Percentiles rank a stretch among this genome's conserved stretches.
Conservation (phyloP, 2,797 vertebrate genomes). For the Gallirallus australis region DNA sequence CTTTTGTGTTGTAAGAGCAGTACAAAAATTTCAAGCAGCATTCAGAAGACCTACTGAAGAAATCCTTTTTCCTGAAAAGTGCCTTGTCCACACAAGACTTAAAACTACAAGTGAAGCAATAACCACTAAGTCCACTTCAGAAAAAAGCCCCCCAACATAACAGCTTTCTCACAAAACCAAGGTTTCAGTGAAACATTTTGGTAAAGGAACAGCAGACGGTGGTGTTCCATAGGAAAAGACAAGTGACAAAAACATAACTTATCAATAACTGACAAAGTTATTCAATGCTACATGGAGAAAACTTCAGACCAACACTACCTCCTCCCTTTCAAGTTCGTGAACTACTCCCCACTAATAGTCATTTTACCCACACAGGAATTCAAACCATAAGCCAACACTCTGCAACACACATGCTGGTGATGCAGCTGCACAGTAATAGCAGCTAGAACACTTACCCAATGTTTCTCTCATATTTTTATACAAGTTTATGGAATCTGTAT, state of each 20-base stretch:
- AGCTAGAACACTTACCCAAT: constrained; percentile 82
- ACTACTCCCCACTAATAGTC: not conserved
- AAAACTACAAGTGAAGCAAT: not conserved
- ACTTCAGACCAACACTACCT: not conserved
- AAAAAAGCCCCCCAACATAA: not conserved
- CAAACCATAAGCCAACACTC: not conserved
- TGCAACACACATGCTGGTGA: not conserved
- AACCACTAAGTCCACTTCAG: not conserved
- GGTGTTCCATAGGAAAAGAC: not conserved
- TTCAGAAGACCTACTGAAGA: not conserved
- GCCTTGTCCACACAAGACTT: not conserved
- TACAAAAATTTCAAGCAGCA: accelerated
- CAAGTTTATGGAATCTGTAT: constrained; percentile 98
- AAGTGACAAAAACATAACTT: not conserved
- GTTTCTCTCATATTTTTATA: constrained; percentile 99
- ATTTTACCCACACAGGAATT: not conserved
- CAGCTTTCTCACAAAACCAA: not conserved
- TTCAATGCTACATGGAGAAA: not conserved
- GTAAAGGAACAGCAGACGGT: not conserved
- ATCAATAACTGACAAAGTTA: not conserved
- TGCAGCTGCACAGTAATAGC: not conserved
- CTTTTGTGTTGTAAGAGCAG: not conserved
- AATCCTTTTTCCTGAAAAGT: not conserved
- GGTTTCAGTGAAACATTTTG: not conserved
- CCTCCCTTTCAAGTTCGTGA: not conserved